Evolutionary conservation across 2,113 vertebrate species (phyloP).

Genomic region (Brachypodius melanocephalos): DNA sequence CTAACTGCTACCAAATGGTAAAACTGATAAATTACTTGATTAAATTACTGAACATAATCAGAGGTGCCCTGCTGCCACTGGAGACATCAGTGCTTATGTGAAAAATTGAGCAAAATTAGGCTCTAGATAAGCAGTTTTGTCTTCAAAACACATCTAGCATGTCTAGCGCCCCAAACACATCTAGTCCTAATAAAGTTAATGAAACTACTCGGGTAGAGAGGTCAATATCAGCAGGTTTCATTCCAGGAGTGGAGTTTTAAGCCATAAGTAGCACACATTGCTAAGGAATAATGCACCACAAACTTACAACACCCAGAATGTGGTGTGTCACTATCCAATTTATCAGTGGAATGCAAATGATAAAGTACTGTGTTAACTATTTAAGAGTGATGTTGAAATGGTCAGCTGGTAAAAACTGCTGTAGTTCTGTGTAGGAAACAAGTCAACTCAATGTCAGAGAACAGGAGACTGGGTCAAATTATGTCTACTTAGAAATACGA

Average conservation of each 20-base stretch:
- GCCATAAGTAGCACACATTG: neutral
- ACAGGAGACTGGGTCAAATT: neutral
- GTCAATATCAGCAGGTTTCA: neutral
- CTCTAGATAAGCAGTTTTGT: neutral
- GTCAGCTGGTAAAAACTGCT: slow-evolving; percentile 10
- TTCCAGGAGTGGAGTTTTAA: neutral
- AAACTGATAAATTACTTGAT: neutral
- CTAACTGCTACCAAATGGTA: neutral
- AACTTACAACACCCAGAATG: neutral
- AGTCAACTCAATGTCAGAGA: neutral
- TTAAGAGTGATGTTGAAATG: slow-evolving; percentile 40
- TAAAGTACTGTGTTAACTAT: slow-evolving; percentile 14
- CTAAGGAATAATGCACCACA: neutral
- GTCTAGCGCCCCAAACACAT: neutral
- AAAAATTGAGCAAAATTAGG: neutral
- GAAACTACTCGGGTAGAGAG: neutral
- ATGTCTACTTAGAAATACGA: neutral
- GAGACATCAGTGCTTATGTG: neutral
- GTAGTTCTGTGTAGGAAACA: neutral
- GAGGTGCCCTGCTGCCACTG: neutral
- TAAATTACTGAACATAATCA: neutral
- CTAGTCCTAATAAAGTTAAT: neutral
- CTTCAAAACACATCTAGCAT: neutral
- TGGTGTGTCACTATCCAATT: slow-evolving; percentile 13
- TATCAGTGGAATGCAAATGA: slow-evolving; percentile 50